phyloP scores from a whole-genome alignment of 2,797 vertebrate genomes.

The Karalla daura region DNA sequence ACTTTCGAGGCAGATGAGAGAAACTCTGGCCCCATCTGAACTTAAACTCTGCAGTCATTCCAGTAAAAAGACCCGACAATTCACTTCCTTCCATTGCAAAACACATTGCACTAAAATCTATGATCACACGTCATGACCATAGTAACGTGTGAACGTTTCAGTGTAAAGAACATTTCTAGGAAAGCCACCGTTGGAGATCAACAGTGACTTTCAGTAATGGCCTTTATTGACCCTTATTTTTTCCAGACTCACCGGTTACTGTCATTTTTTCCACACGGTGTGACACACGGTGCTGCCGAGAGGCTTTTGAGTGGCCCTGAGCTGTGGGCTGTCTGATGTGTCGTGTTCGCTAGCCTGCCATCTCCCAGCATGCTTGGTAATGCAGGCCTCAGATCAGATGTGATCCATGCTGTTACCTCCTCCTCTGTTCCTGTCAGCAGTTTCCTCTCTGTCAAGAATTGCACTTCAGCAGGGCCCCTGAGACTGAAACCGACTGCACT shows the following conservation, averaged over 20 bases:
- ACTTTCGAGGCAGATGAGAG: not conserved
- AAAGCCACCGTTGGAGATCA: conserved; percentile 9
- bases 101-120: not conserved
- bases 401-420: conserved; percentile 48
- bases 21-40: not conserved
- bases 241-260: too few relatives aligned
- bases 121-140: not conserved
- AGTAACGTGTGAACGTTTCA: not conserved
- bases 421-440: conserved; percentile 54
- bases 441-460: conserved; percentile 38
- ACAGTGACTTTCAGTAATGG: too few relatives aligned
- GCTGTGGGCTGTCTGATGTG: conserved; percentile 23
- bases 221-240: too few relatives aligned
- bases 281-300: not conserved
- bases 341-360: conserved; percentile 17
- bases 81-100: not conserved
- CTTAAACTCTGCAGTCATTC: not conserved
- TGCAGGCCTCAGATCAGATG: conserved; percentile 34
- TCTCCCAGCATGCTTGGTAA: conserved; percentile 38
- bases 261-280: not conserved
- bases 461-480: conserved; percentile 7
- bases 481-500: conserved; percentile 23
- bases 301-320: conserved; percentile 8
- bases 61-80: not conserved
- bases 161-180: not conserved